Base-by-base conservation (phyloP, 2,113 vertebrate species). In the Nyctibius bracteatus region DNA sequence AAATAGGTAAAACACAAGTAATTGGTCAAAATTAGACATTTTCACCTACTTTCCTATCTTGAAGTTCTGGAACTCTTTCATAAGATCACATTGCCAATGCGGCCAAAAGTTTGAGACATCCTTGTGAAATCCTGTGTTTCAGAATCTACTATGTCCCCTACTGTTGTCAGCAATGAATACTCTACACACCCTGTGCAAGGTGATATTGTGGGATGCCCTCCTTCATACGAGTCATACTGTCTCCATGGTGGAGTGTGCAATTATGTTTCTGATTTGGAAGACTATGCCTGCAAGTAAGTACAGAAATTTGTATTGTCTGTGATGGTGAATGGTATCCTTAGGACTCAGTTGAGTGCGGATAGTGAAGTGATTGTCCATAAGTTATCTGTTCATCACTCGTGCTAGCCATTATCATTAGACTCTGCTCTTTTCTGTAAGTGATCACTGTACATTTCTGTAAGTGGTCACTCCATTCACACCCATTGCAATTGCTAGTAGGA, bases 201-300 rank as follows among this genome's bases (percentile, higher is more conserved):
- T 24, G 57, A 63, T 5, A n/a, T 73, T 9, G 65, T 94, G 24
- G 98, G 90, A 22, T 99, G 99, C 18, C 99, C 99, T 9, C 62
- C 97, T 6, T 97, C 98, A 0, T 98, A 99, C 0, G 98, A 99
- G 3, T 98, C 98, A 1, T 99, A 98, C 97, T 99, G 99, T 93
- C 98, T 99, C 44, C 98, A 99, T 17, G 97, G 98, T 1, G 99
- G 99, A 5, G 90, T 98, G 61, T 99, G 99, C 92, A 98, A 99
- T 94, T 99, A 99, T 73, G 96, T 99, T 37, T 97, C 98, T 54
- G 96, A 98, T 14, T 95, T 99, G 35, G 96, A 98, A 82, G 97
- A 97, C 47, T 99, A 99, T 2, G 99, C 98, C 22, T 99, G 99
- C 99, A 99, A 98, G 99, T 99, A 98, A 98, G 98, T 98, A 84